Evolutionary conservation across 2,888 invertebrate genomes (phyloP).

Genomic region (Chrysina gloriosa): DNA sequence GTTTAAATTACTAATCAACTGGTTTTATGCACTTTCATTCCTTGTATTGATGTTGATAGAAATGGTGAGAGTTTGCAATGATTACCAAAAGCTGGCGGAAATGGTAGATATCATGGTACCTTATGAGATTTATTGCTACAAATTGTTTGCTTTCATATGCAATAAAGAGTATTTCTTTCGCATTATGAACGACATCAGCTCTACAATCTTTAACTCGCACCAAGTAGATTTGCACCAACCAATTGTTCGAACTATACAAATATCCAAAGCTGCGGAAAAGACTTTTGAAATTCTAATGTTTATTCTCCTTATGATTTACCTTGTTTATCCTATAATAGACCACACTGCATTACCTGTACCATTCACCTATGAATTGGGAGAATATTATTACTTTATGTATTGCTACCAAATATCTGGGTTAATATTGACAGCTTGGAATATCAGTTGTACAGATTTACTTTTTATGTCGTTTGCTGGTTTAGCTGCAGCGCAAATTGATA

Average conservation of each 20-base stretch:
- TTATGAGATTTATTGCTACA: background rate
- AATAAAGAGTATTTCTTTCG: background rate
- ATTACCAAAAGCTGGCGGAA: background rate
- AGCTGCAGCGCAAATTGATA: conserved; percentile 24
- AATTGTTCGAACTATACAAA: background rate
- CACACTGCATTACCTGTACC: conserved; percentile 20
- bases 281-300: background rate
- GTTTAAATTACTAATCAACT: background rate
- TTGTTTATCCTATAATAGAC: conserved; percentile 8
- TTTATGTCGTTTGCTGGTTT: conserved; percentile 1
- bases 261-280: background rate
- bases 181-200: background rate
- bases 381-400: conserved; percentile 20
- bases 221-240: background rate
- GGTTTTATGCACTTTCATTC: background rate
- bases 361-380: conserved; percentile 19
- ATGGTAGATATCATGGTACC: background rate
- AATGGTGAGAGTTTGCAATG: background rate
- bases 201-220: background rate
- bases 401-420: conserved; percentile 14
- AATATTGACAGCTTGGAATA: conserved; percentile 10
- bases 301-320: conserved; percentile 1
- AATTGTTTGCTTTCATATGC: background rate
- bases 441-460: conserved; percentile 7
- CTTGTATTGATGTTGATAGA: background rate